phyloP scores from a whole-genome alignment of 2,888 invertebrate genomes.

The Habrosyne pyritoides region DNA sequence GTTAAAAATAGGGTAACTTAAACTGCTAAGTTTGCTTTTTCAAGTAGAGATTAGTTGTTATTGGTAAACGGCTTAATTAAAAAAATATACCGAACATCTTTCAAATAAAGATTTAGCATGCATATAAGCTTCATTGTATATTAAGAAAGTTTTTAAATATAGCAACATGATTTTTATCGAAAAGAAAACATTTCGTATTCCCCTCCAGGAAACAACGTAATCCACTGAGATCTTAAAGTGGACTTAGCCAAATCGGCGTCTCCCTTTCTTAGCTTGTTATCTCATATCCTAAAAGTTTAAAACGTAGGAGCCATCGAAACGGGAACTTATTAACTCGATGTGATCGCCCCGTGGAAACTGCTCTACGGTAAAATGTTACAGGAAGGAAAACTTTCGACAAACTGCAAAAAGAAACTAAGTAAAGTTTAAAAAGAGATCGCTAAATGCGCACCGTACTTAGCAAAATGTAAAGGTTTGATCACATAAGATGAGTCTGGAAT shows the following conservation, averaged over 20 bases:
- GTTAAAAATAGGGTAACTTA: no score
- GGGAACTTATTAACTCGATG: conserved; percentile 83
- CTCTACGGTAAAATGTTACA: conserved; percentile 81
- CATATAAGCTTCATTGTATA: background rate
- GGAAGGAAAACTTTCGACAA: conserved; percentile 74
- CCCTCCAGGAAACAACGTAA: conserved; percentile 52
- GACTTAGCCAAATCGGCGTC: conserved; percentile 79
- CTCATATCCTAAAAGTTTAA: conserved; percentile 83
- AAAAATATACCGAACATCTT: no score
- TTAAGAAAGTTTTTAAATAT: conserved; percentile 21
- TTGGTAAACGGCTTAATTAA: no score
- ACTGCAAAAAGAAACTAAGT: conserved; percentile 76
- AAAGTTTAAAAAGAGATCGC: conserved; percentile 77
- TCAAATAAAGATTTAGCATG: no score
- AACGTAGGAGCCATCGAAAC: conserved; percentile 80
- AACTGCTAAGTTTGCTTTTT: no score
- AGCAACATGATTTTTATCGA: conserved; percentile 28
- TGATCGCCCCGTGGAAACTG: conserved; percentile 78
- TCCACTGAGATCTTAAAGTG: conserved; percentile 63
- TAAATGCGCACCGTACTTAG: conserved; percentile 75
- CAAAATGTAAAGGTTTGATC: conserved; percentile 36
- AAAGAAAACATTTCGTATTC: conserved; percentile 45
- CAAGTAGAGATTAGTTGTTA: no score
- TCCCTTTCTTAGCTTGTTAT: conserved; percentile 81
- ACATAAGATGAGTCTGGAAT: conserved; percentile 8